Evolutionary conservation across 2,888 invertebrate species (phyloP).

Genomic region (Patella depressa): DNA sequence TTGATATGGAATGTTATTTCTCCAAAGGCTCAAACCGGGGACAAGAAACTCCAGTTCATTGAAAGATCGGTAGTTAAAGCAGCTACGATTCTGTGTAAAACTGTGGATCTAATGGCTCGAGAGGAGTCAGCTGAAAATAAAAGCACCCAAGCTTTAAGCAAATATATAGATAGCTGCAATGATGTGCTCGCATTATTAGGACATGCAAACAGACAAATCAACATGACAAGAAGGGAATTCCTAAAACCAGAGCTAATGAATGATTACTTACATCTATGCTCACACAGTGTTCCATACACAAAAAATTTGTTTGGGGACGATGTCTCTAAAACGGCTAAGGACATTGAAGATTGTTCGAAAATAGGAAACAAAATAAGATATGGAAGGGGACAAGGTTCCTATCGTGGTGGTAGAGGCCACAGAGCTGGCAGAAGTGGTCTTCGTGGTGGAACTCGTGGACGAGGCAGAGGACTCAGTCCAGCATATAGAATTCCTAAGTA

Average conservation of each 20-base stretch:
- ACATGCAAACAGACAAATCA: slow-evolving; percentile 35
- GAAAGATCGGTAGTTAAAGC: slow-evolving; percentile 28
- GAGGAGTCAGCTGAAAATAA: slow-evolving; percentile 20
- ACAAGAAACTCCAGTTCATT: neutral
- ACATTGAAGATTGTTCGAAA: neutral
- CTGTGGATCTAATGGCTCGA: slow-evolving; percentile 26
- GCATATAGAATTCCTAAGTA: too few species aligned
- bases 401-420: too few species aligned
- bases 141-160: slow-evolving; percentile 27
- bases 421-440: too few species aligned
- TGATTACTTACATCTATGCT: slow-evolving; percentile 25
- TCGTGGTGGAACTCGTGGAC: too few species aligned
- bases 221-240: slow-evolving; percentile 25
- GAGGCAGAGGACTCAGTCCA: too few species aligned
- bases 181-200: slow-evolving; percentile 30
- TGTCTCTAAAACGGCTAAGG: too few species aligned
- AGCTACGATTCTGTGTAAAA: slow-evolving; percentile 30
- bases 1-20: slow-evolving; percentile 27
- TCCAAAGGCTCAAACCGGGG: slow-evolving; percentile 3
- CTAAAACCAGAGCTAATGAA: slow-evolving; percentile 24
- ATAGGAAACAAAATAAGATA: neutral
- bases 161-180: slow-evolving; percentile 23
- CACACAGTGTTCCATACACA: slow-evolving; percentile 23
- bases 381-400: too few species aligned
- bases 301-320: slow-evolving; percentile 31